These are phyloP conservation scores for Nerophis ophidion DNA, from an alignment of 2,113 vertebrate genomes.

Conservation along the genomic window DNA sequence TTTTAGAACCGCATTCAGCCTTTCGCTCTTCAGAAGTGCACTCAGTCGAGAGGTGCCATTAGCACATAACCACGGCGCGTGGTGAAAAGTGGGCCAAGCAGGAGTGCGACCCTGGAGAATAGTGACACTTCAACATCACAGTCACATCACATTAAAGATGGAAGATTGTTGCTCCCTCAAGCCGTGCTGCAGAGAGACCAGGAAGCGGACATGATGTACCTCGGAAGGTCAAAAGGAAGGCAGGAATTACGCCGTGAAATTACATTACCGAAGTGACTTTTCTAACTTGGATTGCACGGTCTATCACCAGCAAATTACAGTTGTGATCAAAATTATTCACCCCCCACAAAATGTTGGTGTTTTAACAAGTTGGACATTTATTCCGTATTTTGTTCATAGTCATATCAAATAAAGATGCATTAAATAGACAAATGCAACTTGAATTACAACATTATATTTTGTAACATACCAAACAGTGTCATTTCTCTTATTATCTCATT, in stretches of 20 bases:
- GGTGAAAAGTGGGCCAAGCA: neutral
- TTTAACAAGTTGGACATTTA: too few relatives aligned
- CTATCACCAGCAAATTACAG: neutral
- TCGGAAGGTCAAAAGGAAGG: neutral
- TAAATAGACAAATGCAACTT: too few relatives aligned
- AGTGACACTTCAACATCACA: neutral
- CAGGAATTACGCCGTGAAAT: neutral
- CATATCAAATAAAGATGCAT: too few relatives aligned
- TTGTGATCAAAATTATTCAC: too few relatives aligned
- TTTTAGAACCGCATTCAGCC: constrained; percentile 1
- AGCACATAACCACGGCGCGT: neutral
- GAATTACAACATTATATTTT: too few relatives aligned
- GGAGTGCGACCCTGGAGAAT: constrained; percentile 9
- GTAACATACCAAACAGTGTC: too few relatives aligned
- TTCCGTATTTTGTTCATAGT: too few relatives aligned
- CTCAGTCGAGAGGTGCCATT: neutral
- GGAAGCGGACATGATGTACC: neutral
- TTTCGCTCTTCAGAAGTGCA: neutral
- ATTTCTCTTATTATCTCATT: too few relatives aligned
- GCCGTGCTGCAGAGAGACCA: neutral
- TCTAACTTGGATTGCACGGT: constrained; percentile 15
- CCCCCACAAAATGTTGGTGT: too few relatives aligned
- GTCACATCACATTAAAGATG: constrained; percentile 5
- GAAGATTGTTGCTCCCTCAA: neutral
- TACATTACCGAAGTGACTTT: neutral